Percentiles rank a stretch among this genome's conserved stretches.
Evolutionary conservation across 2,113 vertebrate genomes (phyloP).

Genomic region (Leucosticte australis): DNA sequence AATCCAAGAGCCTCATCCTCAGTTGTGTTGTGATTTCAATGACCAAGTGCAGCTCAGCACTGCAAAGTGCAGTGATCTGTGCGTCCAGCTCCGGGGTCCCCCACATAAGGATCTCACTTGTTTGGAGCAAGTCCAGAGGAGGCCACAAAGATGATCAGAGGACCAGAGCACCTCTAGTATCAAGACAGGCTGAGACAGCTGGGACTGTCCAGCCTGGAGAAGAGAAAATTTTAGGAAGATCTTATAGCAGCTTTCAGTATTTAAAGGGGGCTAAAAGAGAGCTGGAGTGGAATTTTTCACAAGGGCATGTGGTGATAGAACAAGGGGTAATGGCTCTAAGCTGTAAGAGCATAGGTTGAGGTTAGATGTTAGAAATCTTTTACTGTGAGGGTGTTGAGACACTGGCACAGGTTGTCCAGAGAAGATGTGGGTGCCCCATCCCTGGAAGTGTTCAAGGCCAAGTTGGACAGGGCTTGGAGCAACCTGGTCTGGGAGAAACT

Average conservation of each 20-base stretch:
- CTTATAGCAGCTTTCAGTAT: background rate
- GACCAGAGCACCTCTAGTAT: background rate
- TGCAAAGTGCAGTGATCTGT: background rate
- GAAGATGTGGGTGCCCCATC: background rate
- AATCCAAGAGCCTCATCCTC: background rate
- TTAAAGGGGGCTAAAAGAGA: background rate
- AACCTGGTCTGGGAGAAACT: background rate
- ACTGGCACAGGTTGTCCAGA: background rate
- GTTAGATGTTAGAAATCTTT: background rate
- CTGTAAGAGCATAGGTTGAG: background rate
- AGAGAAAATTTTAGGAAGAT: background rate
- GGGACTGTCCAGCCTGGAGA: background rate
- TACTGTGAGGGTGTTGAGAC: background rate
- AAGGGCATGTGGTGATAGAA: too few relatives aligned
- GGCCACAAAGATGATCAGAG: too few relatives aligned
- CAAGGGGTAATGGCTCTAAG: background rate
- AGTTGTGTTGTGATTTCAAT: background rate
- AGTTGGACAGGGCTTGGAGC: background rate
- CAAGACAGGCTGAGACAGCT: background rate
- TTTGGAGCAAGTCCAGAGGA: background rate
- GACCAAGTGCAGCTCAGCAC: background rate
- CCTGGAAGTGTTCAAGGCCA: background rate
- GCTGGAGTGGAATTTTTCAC: too few relatives aligned
- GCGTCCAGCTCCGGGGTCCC: too few relatives aligned
- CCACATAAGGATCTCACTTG: accelerated